Evolutionary conservation across 35 echinoderm and acorn worm genomes (phyloP).

Genomic region (Anneissia japonica): DNA sequence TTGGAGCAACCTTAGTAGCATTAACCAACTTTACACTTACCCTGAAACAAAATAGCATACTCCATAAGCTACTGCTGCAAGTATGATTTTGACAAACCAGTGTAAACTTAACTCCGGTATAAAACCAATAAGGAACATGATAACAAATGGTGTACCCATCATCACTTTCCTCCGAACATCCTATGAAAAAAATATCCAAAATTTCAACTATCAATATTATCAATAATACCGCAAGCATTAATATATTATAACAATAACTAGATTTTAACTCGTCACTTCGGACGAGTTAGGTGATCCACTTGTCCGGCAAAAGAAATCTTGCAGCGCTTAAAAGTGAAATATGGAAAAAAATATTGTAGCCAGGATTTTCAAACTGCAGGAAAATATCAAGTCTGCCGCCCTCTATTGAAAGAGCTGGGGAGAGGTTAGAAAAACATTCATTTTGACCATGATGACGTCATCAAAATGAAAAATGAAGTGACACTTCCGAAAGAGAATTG

Average conservation of each 20-base stretch:
- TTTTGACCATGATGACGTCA: too few relatives aligned
- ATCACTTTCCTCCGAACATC: conserved; percentile 39
- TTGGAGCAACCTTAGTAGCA: too few relatives aligned
- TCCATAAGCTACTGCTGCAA: conserved; percentile 13
- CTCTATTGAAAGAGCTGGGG: too few relatives aligned
- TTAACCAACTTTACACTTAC: too few relatives aligned
- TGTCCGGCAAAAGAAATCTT: background rate
- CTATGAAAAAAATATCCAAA: conserved; percentile 29
- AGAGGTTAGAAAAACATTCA: too few relatives aligned
- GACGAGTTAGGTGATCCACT: too few relatives aligned
- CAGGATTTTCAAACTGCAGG: background rate
- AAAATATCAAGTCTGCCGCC: background rate
- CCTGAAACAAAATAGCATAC: conserved; percentile 17
- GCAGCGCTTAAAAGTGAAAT: background rate
- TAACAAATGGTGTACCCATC: conserved; percentile 41
- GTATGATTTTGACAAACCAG: conserved; percentile 25
- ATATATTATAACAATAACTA: too few relatives aligned
- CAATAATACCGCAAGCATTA: too few relatives aligned
- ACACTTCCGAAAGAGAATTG: too few relatives aligned
- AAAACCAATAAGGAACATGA: conserved; percentile 48
- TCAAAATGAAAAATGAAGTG: too few relatives aligned
- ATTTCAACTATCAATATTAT: too few relatives aligned
- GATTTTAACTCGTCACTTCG: too few relatives aligned
- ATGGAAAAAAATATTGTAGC: background rate
- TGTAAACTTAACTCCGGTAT: conserved; percentile 45